Evolutionary conservation across 2,113 vertebrate species (phyloP).

Genomic region (Vireo altiloquus): DNA sequence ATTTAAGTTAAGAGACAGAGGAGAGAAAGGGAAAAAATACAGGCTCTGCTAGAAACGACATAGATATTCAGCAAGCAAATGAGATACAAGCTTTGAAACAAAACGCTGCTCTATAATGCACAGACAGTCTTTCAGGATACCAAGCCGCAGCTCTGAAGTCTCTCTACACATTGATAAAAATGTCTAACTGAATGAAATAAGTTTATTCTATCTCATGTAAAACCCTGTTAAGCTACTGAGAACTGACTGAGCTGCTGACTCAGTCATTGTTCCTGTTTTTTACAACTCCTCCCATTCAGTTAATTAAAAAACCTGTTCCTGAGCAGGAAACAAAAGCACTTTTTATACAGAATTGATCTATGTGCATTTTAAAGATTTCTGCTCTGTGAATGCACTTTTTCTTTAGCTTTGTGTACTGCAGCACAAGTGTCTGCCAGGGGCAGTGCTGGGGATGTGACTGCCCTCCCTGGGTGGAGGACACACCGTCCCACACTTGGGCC

Average conservation of each 20-base stretch:
- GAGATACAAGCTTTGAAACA: neutral
- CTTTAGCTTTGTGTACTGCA: conserved; percentile 48
- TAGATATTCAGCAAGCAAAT: conserved; percentile 14
- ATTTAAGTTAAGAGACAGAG: neutral
- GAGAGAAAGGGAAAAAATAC: neutral
- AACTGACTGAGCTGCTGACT: conserved; percentile 42
- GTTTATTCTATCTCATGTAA: neutral
- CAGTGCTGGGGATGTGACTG: conserved; percentile 38
- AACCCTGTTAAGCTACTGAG: conserved; percentile 32
- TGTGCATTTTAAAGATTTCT: conserved; percentile 55
- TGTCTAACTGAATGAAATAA: conserved; percentile 23
- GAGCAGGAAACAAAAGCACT: conserved; percentile 53
- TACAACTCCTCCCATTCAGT: conserved; percentile 44
- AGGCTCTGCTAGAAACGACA: neutral
- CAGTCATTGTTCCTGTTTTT: conserved; percentile 39
- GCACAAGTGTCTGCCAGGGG: conserved; percentile 38
- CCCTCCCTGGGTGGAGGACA: conserved; percentile 31
- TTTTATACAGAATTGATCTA: conserved; percentile 41
- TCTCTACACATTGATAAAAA: conserved; percentile 40
- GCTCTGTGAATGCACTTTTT: conserved; percentile 48
- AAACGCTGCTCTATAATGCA: conserved; percentile 13
- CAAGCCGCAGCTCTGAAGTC: conserved; percentile 10
- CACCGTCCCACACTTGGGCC: conserved; percentile 35
- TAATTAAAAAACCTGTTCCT: conserved; percentile 60
- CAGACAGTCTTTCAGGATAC: conserved; percentile 1